Evolutionary conservation across 2,113 vertebrate species (phyloP).

Genomic region (Neopipo cinnamomea): DNA sequence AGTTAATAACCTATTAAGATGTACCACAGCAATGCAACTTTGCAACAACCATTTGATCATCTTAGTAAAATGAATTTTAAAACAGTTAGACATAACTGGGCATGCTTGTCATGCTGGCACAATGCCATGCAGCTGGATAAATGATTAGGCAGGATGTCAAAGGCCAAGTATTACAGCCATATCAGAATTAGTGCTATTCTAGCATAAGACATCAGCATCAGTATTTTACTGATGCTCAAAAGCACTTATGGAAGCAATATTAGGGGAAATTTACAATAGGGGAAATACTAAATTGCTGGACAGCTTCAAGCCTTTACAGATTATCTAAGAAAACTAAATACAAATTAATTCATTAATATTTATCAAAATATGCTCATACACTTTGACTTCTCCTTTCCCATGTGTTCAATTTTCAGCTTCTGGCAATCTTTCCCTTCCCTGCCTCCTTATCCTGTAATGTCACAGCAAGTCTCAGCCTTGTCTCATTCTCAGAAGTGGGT

Average conservation of each 20-base stretch:
- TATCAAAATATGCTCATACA: slow-evolving; percentile 58
- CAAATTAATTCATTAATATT: slow-evolving; percentile 60
- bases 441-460: slow-evolving; percentile 33
- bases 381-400: slow-evolving; percentile 51
- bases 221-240: not conserved
- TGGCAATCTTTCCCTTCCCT: slow-evolving; percentile 30
- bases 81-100: not conserved
- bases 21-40: not conserved
- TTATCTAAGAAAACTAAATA: slow-evolving; percentile 29
- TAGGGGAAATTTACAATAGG: not conserved
- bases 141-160: slow-evolving; percentile 12
- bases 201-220: not conserved
- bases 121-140: not conserved
- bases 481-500: slow-evolving; percentile 34
- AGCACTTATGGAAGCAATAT: not conserved
- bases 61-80: slow-evolving; percentile 17
- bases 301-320: slow-evolving; percentile 17
- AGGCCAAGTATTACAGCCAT: not conserved
- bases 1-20: not conserved
- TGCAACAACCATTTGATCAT: not conserved
- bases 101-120: not conserved
- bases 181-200: not conserved
- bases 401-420: slow-evolving; percentile 53
- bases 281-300: not conserved
- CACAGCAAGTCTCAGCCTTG: slow-evolving; percentile 37